Percentiles rank a stretch among this genome's conserved stretches.
Conservation (phyloP, 2,888 invertebrate species). For the Scaeva pyrastri region DNA sequence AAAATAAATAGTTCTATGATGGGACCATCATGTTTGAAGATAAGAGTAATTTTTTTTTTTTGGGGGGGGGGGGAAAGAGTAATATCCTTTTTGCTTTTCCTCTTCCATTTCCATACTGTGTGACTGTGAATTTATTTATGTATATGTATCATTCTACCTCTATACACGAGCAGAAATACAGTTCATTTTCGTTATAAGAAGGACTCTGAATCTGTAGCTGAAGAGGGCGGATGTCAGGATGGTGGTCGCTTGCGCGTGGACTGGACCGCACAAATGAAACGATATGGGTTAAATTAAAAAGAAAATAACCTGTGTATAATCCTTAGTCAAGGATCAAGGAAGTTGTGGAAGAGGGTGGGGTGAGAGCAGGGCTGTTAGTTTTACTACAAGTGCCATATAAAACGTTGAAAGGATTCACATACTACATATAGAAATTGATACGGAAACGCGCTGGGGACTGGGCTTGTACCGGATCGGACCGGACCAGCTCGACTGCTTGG, state of each 20-base stretch:
- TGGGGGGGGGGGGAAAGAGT: conserved; percentile 7
- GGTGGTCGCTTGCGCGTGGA: conserved; percentile 12
- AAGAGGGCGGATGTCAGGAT: not conserved
- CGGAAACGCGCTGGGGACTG: not conserved
- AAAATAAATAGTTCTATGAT: conserved; percentile 74
- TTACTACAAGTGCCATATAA: not conserved
- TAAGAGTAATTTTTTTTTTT: conserved; percentile 44
- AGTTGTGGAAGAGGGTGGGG: not conserved
- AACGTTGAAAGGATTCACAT: conserved; percentile 43
- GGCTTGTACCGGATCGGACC: not conserved
- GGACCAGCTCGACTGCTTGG: not conserved
- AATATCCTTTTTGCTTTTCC: conserved; percentile 23
- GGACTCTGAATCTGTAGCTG: not conserved
- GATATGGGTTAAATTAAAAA: conserved; percentile 79
- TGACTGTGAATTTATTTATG: too few relatives aligned
- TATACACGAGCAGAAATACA: not conserved
- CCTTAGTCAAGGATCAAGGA: conserved; percentile 59
- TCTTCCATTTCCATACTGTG: not conserved
- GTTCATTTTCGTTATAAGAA: conserved; percentile 22
- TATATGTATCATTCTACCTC: conserved; percentile 29
- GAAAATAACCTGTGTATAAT: conserved; percentile 79
- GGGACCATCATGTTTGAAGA: conserved; percentile 67
- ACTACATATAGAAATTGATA: conserved; percentile 37
- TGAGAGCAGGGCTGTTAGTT: not conserved
- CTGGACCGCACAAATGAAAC: conserved; percentile 67